These are phyloP conservation scores for Nephrotoma flavescens DNA, from an alignment of 2,888 invertebrate genomes.

Conservation along the genomic window DNA sequence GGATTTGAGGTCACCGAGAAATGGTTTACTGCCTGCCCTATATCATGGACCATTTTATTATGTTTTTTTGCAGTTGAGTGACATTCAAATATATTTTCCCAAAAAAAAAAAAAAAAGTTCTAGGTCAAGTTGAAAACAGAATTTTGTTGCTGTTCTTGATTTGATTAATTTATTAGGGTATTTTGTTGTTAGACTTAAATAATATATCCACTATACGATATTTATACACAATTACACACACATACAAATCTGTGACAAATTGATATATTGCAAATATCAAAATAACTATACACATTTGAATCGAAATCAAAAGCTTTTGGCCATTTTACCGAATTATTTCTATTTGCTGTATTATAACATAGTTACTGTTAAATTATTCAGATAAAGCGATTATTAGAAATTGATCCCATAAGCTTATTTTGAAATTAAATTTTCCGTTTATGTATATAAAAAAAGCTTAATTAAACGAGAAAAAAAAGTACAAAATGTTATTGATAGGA, in stretches of 20 bases:
- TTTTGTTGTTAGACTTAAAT: not conserved
- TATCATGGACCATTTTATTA: not conserved
- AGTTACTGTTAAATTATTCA: not conserved
- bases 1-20: not conserved
- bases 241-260: not conserved
- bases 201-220: not conserved
- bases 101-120: not conserved
- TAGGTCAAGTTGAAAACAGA: not conserved
- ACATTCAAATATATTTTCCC: not conserved
- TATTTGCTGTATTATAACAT: not conserved
- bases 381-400: not conserved
- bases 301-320: not conserved
- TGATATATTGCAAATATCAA: not conserved
- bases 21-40: not conserved
- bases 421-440: not conserved
- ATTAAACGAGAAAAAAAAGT: not conserved
- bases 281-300: not conserved
- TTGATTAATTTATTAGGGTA: not conserved
- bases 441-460: not conserved
- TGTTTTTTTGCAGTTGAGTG: not conserved
- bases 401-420: not conserved
- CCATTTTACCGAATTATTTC: not conserved
- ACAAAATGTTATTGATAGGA: not conserved
- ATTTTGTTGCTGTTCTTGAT: not conserved
- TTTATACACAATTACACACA: not conserved